These are phyloP conservation scores for Stenopsyche tienmushanensis DNA, from an alignment of 1,140 invertebrate genomes.

Conservation along the genomic window DNA sequence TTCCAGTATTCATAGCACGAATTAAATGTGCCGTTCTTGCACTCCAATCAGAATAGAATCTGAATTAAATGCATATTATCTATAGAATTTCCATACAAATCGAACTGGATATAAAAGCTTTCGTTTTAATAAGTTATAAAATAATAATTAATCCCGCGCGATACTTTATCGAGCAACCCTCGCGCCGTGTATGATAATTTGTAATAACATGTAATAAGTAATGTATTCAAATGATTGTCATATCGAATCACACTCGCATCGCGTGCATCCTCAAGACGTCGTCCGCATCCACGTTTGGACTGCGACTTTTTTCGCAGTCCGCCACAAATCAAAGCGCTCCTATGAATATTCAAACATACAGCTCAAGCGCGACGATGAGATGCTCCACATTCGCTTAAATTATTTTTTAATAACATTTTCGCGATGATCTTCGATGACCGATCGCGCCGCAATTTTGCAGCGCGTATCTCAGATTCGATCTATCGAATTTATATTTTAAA, in stretches of 20 bases:
- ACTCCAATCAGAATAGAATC: too few relatives aligned
- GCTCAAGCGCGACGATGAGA: not conserved
- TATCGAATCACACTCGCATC: not conserved
- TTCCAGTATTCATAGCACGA: too few relatives aligned
- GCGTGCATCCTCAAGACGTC: not conserved
- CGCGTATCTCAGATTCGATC: too few relatives aligned
- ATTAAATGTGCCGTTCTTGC: too few relatives aligned
- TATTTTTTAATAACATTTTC: not conserved
- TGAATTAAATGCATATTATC: too few relatives aligned
- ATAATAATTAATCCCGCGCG: not conserved
- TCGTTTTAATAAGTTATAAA: too few relatives aligned
- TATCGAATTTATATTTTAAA: too few relatives aligned
- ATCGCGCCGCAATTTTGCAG: too few relatives aligned
- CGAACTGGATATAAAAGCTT: too few relatives aligned
- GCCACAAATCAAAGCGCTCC: not conserved
- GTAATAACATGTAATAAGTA: not conserved
- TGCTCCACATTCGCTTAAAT: not conserved
- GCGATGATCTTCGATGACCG: too few relatives aligned
- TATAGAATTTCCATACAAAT: too few relatives aligned
- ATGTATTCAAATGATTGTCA: not conserved
- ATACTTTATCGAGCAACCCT: not conserved
- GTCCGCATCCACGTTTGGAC: not conserved
- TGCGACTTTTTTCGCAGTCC: not conserved
- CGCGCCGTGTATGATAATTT: not conserved
- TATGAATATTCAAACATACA: not conserved